A percentile compares a stretch with the other conserved stretches of the same genome.
Conservation (phyloP, 2,113 vertebrate genomes). For the Sander vitreus region DNA sequence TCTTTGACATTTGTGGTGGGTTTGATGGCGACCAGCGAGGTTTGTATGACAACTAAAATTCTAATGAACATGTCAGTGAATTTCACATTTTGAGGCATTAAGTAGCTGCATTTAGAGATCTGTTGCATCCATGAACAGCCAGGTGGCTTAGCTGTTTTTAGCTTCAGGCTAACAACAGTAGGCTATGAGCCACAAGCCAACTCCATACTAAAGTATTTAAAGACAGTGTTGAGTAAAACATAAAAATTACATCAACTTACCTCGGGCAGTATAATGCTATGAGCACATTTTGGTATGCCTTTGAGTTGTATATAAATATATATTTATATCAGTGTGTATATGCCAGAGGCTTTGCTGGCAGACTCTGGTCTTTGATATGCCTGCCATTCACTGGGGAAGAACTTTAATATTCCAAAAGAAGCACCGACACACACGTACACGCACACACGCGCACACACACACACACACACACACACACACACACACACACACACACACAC, state of each 20-base stretch:
- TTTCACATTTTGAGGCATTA: background rate
- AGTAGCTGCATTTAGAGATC: background rate
- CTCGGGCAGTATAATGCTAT: slow-evolving; percentile 24
- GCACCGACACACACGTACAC: slow-evolving; percentile 21
- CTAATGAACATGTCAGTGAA: background rate
- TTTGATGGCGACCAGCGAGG: background rate
- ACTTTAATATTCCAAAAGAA: slow-evolving; percentile 56
- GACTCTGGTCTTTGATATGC: slow-evolving; percentile 57
- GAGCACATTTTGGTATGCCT: slow-evolving; percentile 29
- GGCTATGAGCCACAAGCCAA: slow-evolving; percentile 10
- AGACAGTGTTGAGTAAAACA: slow-evolving; percentile 32
- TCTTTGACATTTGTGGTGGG: background rate
- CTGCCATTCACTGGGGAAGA: slow-evolving; percentile 45
- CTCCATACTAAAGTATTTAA: slow-evolving; percentile 42
- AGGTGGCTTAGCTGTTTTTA: slow-evolving; percentile 36
- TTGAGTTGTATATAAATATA: slow-evolving; percentile 36
- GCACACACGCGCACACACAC: slow-evolving; percentile 17
- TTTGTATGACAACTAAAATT: background rate
- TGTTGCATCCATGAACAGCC: slow-evolving; percentile 7
- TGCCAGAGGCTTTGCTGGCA: slow-evolving; percentile 49
- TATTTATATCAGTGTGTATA: slow-evolving; percentile 16
- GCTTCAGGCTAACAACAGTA: slow-evolving; percentile 51
- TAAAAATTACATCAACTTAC: slow-evolving; percentile 41
- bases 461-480: background rate
- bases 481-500: slow-evolving; percentile 10